Conservation (phyloP, 2,113 vertebrate genomes). For the Cavia aperea region DNA sequence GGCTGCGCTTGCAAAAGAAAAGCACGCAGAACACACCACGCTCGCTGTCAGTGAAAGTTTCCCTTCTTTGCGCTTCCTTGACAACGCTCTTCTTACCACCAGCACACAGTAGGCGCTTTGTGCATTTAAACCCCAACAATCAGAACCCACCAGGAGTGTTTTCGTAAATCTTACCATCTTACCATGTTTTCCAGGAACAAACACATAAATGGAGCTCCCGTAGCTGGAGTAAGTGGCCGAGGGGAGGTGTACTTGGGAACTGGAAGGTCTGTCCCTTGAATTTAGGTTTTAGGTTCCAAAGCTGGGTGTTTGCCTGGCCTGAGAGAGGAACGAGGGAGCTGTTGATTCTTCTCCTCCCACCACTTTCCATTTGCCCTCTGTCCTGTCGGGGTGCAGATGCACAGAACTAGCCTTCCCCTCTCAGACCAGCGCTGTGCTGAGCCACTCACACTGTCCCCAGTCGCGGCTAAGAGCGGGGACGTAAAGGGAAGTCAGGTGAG, state of each 20-base stretch:
- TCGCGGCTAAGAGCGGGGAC: background rate
- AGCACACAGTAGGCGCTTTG: background rate
- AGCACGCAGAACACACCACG: background rate
- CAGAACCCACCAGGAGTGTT: background rate
- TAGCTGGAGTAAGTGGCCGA: background rate
- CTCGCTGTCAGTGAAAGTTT: background rate
- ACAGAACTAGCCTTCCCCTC: background rate
- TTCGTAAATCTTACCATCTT: background rate
- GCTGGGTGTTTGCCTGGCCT: background rate
- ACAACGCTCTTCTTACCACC: background rate
- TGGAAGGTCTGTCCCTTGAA: background rate
- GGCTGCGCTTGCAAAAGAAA: background rate
- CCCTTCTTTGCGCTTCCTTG: background rate
- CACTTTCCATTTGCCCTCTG: background rate
- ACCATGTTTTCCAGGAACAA: slow-evolving; percentile 30
- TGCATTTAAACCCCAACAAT: background rate
- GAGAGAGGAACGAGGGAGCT: background rate
- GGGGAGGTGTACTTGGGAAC: background rate
- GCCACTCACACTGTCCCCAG: background rate
- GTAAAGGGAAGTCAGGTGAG: background rate
- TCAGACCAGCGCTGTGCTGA: background rate
- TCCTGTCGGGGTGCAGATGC: background rate
- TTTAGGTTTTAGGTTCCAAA: background rate
- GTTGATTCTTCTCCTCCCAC: background rate
- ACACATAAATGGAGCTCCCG: background rate